Evolutionary conservation across 1,140 invertebrate genomes (phyloP).

Genomic region (Gyrodactylus bullatarudis): DNA sequence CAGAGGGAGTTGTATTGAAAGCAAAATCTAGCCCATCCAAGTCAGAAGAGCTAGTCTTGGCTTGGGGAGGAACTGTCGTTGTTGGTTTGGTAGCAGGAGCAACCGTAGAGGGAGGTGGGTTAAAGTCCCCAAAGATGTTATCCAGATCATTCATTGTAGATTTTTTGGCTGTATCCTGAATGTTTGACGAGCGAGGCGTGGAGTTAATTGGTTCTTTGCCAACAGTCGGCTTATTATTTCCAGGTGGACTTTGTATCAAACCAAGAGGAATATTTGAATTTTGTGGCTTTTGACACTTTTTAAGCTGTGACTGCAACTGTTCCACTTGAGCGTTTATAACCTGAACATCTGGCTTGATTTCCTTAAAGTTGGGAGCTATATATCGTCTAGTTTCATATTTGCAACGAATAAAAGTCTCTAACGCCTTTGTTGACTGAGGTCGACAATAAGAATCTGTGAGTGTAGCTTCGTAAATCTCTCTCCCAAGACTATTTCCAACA

Average conservation of each 20-base stretch:
- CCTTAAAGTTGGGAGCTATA: slow-evolving; percentile 75
- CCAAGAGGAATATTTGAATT: background rate
- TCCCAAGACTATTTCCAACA: slow-evolving; percentile 79
- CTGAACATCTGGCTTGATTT: slow-evolving; percentile 35
- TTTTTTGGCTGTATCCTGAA: background rate
- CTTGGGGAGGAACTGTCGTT: background rate
- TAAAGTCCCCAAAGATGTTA: background rate
- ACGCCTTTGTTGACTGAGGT: slow-evolving; percentile 56
- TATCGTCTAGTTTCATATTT: slow-evolving; percentile 97
- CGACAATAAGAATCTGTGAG: slow-evolving; percentile 64
- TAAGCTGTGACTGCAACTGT: background rate
- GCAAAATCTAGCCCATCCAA: background rate
- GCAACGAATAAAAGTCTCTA: slow-evolving; percentile 69
- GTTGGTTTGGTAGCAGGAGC: background rate
- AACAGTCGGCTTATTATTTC: too few species aligned
- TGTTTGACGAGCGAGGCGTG: background rate
- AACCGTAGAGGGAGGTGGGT: too few species aligned
- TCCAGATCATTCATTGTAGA: background rate
- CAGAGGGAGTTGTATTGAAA: background rate
- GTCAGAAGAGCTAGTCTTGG: background rate
- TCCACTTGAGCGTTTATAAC: background rate
- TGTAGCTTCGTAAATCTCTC: slow-evolving; percentile 85
- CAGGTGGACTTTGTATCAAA: background rate
- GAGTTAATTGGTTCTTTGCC: background rate
- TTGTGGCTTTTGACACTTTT: background rate